Conservation (phyloP, 2,888 invertebrate species). For the Meiosimyza decipiens region DNA sequence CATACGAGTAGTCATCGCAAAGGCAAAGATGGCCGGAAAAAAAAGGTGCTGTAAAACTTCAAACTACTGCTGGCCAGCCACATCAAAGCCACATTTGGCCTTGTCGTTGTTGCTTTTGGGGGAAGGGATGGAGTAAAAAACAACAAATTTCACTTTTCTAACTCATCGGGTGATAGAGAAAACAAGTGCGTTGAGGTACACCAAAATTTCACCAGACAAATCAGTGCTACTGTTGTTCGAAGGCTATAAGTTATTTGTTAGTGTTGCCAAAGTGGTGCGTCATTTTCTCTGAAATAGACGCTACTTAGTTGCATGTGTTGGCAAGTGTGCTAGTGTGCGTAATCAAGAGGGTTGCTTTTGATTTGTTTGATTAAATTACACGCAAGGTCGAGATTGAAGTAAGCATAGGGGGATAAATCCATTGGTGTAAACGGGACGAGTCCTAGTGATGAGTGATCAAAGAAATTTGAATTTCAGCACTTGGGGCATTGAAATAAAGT, state of each 20-base stretch:
- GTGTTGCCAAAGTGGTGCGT: constrained; percentile 11
- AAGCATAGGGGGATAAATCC: not conserved
- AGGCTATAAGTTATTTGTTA: constrained; percentile 21
- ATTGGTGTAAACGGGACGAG: not conserved
- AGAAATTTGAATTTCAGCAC: constrained; percentile 29
- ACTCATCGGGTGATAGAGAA: not conserved
- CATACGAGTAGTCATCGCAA: too few relatives aligned
- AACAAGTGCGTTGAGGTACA: constrained; percentile 20
- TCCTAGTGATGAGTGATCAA: constrained; percentile 29
- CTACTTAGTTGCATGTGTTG: constrained; percentile 1
- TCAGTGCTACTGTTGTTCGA: constrained; percentile 7
- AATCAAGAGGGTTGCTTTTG: constrained; percentile 36
- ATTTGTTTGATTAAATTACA: constrained; percentile 47
- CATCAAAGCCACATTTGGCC: constrained; percentile 32
- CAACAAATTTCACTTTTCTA: not conserved
- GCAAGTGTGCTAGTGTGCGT: constrained; percentile 2
- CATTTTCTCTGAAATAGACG: not conserved
- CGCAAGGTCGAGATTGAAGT: constrained; percentile 30
- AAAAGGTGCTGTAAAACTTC: not conserved
- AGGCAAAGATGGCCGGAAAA: too few relatives aligned
- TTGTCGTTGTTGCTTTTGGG: constrained; percentile 8
- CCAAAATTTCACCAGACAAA: constrained; percentile 22
- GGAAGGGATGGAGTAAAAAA: too few relatives aligned
- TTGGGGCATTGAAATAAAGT: not conserved
- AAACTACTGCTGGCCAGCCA: constrained; percentile 1